Base-by-base conservation (phyloP, 2,797 vertebrate genomes). In the Sebastes miniatus region DNA sequence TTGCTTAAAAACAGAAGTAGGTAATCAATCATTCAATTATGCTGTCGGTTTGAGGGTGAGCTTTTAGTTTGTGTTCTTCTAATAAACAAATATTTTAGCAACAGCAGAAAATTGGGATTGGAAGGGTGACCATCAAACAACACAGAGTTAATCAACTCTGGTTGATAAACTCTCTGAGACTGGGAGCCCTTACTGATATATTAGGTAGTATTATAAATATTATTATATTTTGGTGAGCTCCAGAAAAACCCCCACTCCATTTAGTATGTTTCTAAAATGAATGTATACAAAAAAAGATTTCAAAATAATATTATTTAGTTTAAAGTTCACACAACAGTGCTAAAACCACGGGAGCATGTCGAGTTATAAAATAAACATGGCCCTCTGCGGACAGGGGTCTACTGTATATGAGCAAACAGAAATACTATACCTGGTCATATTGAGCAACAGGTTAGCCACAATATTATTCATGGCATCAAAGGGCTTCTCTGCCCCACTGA, bases 381-480 rank as follows among this genome's bases (percentile, higher is more conserved):
- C 22, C 29, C 22, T 64, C 11, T 73, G 57, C 14, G 39, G 24
- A 80, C 20, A 29, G 32, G 8, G 8, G 7, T 56, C 9, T 22
- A 8, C 29, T 66, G 64, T n/a, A 52, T 13, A 3, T 27, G 68
- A 22, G 24, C 20, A 80, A 47, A 52, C 25, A 43, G n/a, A 43
- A 59, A 71, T 29, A 62, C 39, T 59, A n/a, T 74, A 99, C 98
- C 98, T 99, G 78, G 98, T 99, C 39, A 99, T 92, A 82, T 96
- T 98, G 74, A 99, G 96, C 67, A 99, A 92, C 87, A 99, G 93
- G 91, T 99, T 99, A 65, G 98, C 99, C 84, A 99, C 95, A 1
- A 99, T 97, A 91, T 99, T 99, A 92, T 99, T 99, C 98, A 99
- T 98, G 52, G 96, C 93, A 76, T 99, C 99, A 92, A 99, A 99